A percentile compares a stretch with the other conserved stretches of the same genome.
Evolutionary conservation across 2,888 invertebrate species (phyloP).

Genomic region (Caenorhabditis sp.): DNA sequence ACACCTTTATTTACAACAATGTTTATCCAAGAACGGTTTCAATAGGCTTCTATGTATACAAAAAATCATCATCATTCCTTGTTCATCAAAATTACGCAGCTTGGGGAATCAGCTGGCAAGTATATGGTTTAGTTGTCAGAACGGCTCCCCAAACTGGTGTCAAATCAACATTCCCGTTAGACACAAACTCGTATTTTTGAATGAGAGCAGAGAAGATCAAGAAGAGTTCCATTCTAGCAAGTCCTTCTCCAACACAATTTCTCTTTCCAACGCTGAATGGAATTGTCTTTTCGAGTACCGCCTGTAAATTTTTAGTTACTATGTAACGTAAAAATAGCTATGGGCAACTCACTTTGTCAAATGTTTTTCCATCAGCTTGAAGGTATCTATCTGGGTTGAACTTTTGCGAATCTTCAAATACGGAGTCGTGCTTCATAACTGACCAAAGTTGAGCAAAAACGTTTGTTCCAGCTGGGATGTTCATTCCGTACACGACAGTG

Average conservation of each 20-base stretch:
- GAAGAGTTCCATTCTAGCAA: conserved; percentile 71
- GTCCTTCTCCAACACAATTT: conserved; percentile 71
- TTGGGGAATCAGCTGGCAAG: conserved; percentile 36
- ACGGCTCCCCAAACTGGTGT: conserved; percentile 58
- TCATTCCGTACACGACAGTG: conserved; percentile 29
- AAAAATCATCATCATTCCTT: not conserved
- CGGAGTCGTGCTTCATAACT: conserved; percentile 58
- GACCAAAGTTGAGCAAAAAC: conserved; percentile 60
- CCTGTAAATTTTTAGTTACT: conserved; percentile 44
- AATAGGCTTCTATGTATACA: not conserved
- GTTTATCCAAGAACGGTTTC: too few species aligned
- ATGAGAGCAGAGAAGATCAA: conserved; percentile 53
- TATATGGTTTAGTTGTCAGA: conserved; percentile 50
- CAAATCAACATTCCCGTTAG: conserved; percentile 41
- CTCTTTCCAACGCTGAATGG: conserved; percentile 73
- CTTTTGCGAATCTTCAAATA: conserved; percentile 58
- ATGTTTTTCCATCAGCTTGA: conserved; percentile 56
- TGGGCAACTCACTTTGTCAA: conserved; percentile 60
- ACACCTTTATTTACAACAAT: not conserved
- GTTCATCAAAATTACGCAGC: conserved; percentile 2
- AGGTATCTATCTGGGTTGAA: conserved; percentile 72
- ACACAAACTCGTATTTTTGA: conserved; percentile 59
- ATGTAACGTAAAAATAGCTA: too few species aligned
- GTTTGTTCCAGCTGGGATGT: conserved; percentile 46
- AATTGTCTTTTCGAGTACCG: conserved; percentile 61